Percentiles rank a stretch among this genome's conserved stretches.
phyloP scores from a whole-genome alignment of 2,113 vertebrate species.

The Platysternon megacephalum region DNA sequence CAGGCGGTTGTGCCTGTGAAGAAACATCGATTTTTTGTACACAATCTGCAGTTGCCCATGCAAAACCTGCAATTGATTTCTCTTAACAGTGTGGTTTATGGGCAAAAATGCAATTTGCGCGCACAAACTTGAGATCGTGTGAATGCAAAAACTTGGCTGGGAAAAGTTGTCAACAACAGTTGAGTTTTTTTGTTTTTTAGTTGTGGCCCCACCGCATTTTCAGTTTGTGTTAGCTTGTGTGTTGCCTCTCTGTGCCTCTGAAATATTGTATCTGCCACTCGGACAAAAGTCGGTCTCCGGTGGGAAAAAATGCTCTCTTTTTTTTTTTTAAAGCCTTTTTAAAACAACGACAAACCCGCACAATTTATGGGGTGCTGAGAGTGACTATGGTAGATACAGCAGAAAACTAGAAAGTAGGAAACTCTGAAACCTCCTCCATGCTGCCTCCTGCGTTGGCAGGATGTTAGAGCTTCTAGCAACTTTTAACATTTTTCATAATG shows the following conservation, averaged over 20 bases:
- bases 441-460: not conserved
- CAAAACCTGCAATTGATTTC: not conserved
- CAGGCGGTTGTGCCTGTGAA: not conserved
- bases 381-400: not conserved
- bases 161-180: not conserved
- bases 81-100: not conserved
- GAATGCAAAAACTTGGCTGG: not conserved
- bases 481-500: not conserved
- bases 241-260: not conserved
- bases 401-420: not conserved
- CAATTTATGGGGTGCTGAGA: not conserved
- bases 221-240: fast-evolving
- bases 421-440: not conserved
- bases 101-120: not conserved
- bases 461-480: not conserved
- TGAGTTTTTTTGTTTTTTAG: not conserved
- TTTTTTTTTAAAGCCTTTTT: not conserved
- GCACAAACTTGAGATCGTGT: not conserved
- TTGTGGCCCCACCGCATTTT: not conserved
- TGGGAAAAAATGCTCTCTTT: not conserved
- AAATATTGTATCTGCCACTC: not conserved
- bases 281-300: not conserved
- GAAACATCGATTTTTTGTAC: not conserved
- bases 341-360: not conserved
- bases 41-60: not conserved